These are phyloP conservation scores for Halcyon malimbica DNA, from an alignment of 2,113 vertebrate species.

Conservation along the genomic window DNA sequence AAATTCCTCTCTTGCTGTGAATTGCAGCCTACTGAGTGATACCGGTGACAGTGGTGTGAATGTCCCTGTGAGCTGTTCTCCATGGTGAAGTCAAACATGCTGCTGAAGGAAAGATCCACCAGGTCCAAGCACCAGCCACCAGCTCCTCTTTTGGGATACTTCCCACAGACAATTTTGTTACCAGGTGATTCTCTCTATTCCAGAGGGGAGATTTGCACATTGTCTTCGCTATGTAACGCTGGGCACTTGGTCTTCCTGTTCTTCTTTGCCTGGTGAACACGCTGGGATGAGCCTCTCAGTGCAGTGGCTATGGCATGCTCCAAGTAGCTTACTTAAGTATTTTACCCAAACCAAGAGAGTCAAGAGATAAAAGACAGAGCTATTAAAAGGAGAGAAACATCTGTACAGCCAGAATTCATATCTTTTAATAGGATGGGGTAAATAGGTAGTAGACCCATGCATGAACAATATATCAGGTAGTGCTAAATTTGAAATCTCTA, in stretches of 20 bases:
- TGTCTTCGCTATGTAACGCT: rapidly evolving
- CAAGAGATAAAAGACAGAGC: neutral
- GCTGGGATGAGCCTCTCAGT: neutral
- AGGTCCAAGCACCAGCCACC: neutral
- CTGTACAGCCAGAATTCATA: neutral
- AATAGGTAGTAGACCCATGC: neutral
- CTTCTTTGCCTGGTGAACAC: neutral
- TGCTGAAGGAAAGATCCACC: neutral
- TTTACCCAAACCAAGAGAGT: neutral
- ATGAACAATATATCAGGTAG: neutral
- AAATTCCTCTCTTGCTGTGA: neutral
- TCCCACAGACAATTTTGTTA: neutral
- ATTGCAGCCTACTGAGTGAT: neutral
- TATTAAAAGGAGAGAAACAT: neutral
- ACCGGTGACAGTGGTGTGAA: neutral
- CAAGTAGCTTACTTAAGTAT: neutral
- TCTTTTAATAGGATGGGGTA: neutral
- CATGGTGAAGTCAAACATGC: neutral
- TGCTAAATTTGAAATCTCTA: neutral
- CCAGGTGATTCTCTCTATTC: neutral
- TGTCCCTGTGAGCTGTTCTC: neutral
- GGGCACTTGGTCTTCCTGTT: neutral
- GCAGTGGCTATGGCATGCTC: rapidly evolving
- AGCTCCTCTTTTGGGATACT: neutral
- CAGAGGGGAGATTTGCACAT: neutral